Evolutionary conservation across 2,113 vertebrate species (phyloP), one percentile per base, ranked within the genome.

Genomic region (Scartelaos histophorus): DNA sequence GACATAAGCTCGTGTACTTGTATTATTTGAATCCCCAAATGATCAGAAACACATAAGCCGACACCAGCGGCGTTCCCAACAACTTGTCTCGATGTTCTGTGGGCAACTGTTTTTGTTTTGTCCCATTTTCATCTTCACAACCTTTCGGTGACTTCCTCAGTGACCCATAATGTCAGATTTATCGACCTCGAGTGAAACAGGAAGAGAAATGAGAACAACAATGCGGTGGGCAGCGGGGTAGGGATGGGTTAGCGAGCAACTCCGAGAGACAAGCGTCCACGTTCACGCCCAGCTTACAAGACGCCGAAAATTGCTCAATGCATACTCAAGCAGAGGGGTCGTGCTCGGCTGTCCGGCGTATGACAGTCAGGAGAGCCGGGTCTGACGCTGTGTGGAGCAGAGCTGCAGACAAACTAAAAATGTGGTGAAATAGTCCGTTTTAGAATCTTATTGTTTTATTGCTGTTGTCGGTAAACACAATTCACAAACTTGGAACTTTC

Each of bases 281-380:
- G 79, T 88, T 76, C 56, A 75, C 69, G 35, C 61, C 17, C 65
- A 71, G 46, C 73, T 71, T 78, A 76, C 81, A 82, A 78, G 82
- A 54, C 74, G 79, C 58, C 10, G 56, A 71, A 78, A 77, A 73
- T 80, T 71, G 82, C 79, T 78, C 78, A 78, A 85, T 84, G 85
- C 86, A 81, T 78, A 80, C 82, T 73, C 81, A 82, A 81, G 79
- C 82, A 82, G 68, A 80, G 64, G 54, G 75, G 61, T 47, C 60
- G 66, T 58, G 66, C 75, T 38, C 24, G 22, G 73, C 82, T 79
- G 80, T 79, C 81, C 81, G 47, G 75, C 3, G 2, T 69, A 70
- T 74, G 80, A 78, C 87, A 51, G 77, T 72, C 87, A 46, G 75
- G 71, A 34, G 66, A 53, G 72, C 75, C 3, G 69, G 43, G 72